phyloP scores from a whole-genome alignment of 1,140 invertebrate genomes.

The Mercenaria mercenaria region DNA sequence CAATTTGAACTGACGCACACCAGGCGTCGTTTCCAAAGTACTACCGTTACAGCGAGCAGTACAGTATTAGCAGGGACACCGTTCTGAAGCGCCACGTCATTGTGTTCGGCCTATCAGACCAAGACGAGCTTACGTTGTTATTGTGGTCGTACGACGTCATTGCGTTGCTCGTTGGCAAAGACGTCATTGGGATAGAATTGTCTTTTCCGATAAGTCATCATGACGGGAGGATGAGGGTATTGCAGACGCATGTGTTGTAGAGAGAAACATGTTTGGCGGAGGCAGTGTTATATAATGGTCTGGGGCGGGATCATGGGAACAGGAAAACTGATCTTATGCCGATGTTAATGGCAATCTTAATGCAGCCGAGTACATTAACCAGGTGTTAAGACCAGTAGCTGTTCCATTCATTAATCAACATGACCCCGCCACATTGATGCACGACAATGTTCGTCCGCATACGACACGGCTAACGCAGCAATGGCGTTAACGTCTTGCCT shows the following conservation, averaged over 20 bases:
- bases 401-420: conserved; percentile 36
- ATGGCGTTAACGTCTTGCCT: no score
- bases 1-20: no score
- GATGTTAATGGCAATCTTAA: no score
- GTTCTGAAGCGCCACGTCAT: not conserved
- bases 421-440: not conserved
- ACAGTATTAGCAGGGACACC: not conserved
- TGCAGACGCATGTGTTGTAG: not conserved
- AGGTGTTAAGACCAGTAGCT: no score
- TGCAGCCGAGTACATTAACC: no score
- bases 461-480: not conserved
- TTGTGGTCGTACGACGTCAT: not conserved
- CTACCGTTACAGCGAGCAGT: conserved; percentile 26
- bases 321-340: no score
- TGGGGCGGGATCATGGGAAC: no score
- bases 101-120: conserved; percentile 11
- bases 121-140: conserved; percentile 3
- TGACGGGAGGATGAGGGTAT: conserved; percentile 18
- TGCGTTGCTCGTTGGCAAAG: not conserved
- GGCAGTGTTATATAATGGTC: no score
- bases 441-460: conserved; percentile 17
- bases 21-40: conserved; percentile 32
- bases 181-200: conserved; percentile 3
- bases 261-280: conserved; percentile 3
- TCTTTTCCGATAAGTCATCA: conserved; percentile 26